Conservation (phyloP, 2,888 invertebrate species). For the Strigamia crassipes region DNA sequence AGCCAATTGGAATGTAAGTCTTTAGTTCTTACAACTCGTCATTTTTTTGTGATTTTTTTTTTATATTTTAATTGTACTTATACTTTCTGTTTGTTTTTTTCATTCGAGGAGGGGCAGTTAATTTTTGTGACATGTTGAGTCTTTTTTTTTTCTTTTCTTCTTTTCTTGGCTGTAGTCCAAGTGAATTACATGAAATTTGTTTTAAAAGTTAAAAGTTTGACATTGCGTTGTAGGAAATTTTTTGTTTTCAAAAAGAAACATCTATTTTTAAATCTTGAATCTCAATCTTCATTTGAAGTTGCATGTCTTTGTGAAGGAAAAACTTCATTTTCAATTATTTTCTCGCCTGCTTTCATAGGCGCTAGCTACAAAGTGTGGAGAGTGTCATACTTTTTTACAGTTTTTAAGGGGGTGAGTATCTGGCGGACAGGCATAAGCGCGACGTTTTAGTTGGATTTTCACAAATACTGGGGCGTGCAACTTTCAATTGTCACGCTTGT, state of each 20-base stretch:
- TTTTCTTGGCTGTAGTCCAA: background rate
- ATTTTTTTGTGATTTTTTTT: background rate
- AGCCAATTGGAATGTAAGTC: slow-evolving; percentile 75
- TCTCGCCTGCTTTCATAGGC: too few relatives aligned
- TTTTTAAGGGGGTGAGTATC: too few relatives aligned
- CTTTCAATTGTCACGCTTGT: too few relatives aligned
- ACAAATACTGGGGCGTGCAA: too few relatives aligned
- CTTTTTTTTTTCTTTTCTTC: slow-evolving; percentile 21
- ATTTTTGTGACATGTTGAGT: slow-evolving; percentile 29
- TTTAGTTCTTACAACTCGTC: background rate
- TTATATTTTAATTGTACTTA: background rate
- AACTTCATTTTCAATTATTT: too few relatives aligned
- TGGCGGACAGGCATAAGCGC: too few relatives aligned
- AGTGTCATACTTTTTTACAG: too few relatives aligned
- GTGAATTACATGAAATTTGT: background rate
- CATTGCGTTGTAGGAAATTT: background rate
- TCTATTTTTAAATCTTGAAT: background rate
- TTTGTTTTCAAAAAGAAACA: background rate
- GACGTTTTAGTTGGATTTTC: too few relatives aligned
- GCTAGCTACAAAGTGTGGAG: too few relatives aligned
- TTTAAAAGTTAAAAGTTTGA: background rate
- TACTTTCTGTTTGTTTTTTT: too few relatives aligned
- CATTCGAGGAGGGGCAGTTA: background rate
- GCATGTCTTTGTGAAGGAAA: too few relatives aligned
- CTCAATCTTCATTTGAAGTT: too few relatives aligned